Conservation (phyloP, 1,140 invertebrate species). For the Saxidomus purpurata region DNA sequence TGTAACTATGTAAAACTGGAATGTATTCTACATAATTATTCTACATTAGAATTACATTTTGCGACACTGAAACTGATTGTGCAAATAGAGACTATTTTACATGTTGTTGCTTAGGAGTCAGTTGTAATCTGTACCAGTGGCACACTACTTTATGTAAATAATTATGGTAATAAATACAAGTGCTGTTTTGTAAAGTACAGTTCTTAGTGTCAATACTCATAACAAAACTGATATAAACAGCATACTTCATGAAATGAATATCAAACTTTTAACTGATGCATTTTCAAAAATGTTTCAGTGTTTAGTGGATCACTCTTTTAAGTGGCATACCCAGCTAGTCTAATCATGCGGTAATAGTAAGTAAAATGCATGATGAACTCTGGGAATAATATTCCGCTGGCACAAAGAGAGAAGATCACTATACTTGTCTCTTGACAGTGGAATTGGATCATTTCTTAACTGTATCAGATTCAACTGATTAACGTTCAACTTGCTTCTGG, state of each 20-base stretch:
- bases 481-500: background rate
- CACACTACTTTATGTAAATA: background rate
- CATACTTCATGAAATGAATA: background rate
- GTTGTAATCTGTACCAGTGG: too few species aligned
- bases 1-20: too few species aligned
- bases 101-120: too few species aligned
- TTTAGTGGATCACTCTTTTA: background rate
- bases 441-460: background rate
- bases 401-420: background rate
- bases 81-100: too few species aligned
- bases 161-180: background rate
- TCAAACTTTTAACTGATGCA: background rate
- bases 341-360: constrained; percentile 5
- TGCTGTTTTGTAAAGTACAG: background rate
- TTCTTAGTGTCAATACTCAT: background rate
- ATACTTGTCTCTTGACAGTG: background rate
- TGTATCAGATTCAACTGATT: background rate
- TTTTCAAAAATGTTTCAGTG: background rate
- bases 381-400: background rate
- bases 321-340: background rate
- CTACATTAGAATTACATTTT: too few species aligned
- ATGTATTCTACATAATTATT: too few species aligned
- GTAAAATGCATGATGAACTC: constrained; percentile 7
- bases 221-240: background rate
- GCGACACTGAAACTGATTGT: too few species aligned